phyloP scores from a whole-genome alignment of 92 coral and sea anemone species.

The Palythoa heliodiscus region DNA sequence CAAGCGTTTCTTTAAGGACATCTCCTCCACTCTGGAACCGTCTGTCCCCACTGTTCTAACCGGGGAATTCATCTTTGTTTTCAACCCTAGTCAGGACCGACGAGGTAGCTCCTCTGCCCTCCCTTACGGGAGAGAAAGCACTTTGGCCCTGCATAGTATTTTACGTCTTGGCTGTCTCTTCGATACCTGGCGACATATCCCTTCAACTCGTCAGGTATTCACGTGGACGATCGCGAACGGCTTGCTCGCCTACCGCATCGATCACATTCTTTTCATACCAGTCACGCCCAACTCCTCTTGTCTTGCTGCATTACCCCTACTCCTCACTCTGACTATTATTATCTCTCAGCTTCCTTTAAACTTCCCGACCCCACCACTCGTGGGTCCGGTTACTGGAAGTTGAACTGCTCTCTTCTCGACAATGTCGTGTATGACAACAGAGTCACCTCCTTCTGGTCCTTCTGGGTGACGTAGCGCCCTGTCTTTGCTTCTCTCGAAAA shows the following conservation, averaged over 20 bases:
- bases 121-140: no score
- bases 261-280: constrained; percentile 11
- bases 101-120: no score
- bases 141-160: no score
- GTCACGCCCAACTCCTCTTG: not conserved
- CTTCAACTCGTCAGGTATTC: no score
- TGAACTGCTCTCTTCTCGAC: no score
- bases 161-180: no score
- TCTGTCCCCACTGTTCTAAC: constrained; percentile 10
- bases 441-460: not conserved
- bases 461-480: not conserved
- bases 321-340: constrained; percentile 52
- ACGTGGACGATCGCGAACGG: no score
- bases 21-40: constrained; percentile 33
- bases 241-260: no score
- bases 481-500: not conserved
- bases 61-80: not conserved
- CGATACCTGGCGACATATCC: no score
- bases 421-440: constrained; percentile 5
- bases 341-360: constrained; percentile 7
- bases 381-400: constrained; percentile 56
- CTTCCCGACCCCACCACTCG: constrained; percentile 14
- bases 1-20: constrained; percentile 5
- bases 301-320: constrained; percentile 34
- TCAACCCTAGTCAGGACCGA: no score